Conservation (phyloP, 2,113 vertebrate species). For the Bos taurus region DNA sequence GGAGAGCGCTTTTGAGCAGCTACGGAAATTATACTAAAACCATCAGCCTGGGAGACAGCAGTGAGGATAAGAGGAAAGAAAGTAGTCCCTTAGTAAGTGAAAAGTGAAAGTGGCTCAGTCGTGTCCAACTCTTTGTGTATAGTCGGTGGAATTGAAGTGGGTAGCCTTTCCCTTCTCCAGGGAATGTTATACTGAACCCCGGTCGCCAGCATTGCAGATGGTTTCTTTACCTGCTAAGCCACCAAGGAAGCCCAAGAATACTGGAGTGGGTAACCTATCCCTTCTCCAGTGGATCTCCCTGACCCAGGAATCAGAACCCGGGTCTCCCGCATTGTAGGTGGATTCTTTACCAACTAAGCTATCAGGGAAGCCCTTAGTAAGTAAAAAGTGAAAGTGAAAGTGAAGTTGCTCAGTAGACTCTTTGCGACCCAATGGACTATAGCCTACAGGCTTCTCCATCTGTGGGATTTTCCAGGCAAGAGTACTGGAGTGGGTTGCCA, state of each 20-base stretch:
- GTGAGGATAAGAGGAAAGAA: background rate
- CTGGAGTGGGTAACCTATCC: background rate
- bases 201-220: background rate
- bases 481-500: background rate
- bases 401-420: background rate
- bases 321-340: rapidly evolving
- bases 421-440: background rate
- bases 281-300: background rate
- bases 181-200: background rate
- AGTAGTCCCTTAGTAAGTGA: background rate
- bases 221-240: background rate
- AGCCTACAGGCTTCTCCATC: background rate
- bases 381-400: background rate
- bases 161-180: background rate
- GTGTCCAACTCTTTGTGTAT: background rate
- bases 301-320: background rate
- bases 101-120: background rate
- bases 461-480: background rate
- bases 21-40: background rate
- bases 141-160: background rate
- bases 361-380: background rate
- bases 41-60: background rate
- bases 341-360: background rate
- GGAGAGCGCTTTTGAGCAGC: background rate
- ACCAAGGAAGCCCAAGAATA: background rate